Base-by-base conservation (phyloP, 2,797 vertebrate genomes). In the Chrysocyon brachyurus region DNA sequence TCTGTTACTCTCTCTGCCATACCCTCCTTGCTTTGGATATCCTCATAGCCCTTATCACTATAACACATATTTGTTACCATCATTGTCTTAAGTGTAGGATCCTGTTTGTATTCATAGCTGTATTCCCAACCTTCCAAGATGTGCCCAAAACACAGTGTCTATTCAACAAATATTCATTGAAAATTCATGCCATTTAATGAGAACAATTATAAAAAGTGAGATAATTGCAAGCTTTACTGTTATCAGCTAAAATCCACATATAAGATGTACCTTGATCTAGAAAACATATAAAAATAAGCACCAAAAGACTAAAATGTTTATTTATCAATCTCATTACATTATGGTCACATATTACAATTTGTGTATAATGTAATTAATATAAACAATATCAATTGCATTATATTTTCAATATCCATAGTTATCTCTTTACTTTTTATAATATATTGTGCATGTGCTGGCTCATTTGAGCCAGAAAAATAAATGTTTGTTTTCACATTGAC, bases 401-500 rank as follows among this genome's bases (percentile, higher is more conserved):
- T 82, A 31, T 85, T 89, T 85, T 64, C 24, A 85, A 52, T 72
- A 63, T n/a, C 17, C 24, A 24, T 85, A 40, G 17, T 59, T 57
- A 64, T 68, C 19, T n/a, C n/a, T 87, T 59, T 56, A 49, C 8
- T 77, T 73, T 91, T 91, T 79, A 72, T 57, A 92, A n/a, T 36
- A 46, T 28, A 36, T 68, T 64, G 3, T 61, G 11, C 14, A 66
- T 77, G 33, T 68, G 33, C 7, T 85, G 85, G 14, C 63, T 89
- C 33, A 49, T 31, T 59, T 64, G 49, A 89, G 33, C 36, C 78
- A 89, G 61, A 94, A 94, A 70, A 96, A 75, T 31, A 70, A 66
- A 78, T 78, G 22, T 22, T 94, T 91, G n/a, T 84, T 92, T 78
- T 81, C 57, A 79, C 36, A 89, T 66, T 94, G 49, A 85, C 36